A percentile compares a stretch with the other conserved stretches of the same genome.
phyloP scores from a whole-genome alignment of 2,888 invertebrate species.

The Sepioteuthis lessoniana region DNA sequence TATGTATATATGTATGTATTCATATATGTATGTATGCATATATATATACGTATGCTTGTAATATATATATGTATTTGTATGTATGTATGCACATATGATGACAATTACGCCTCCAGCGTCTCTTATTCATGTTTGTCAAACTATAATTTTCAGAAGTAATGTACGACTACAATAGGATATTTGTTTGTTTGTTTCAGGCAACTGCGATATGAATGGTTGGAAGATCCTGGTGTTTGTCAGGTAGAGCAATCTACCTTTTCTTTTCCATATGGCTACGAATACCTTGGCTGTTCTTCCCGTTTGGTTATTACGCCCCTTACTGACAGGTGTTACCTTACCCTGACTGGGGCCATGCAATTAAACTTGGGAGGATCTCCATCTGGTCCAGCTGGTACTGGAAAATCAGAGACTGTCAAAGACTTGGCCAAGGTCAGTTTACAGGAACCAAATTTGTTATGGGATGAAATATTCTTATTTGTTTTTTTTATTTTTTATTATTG shows the following conservation, averaged over 20 bases:
- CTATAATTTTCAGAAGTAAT: too few relatives aligned
- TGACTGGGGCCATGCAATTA: conserved; percentile 74
- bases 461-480: too few relatives aligned
- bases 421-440: conserved; percentile 70
- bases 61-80: conserved; percentile 14
- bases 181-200: conserved; percentile 64
- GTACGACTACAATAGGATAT: too few relatives aligned
- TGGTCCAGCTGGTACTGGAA: conserved; percentile 75
- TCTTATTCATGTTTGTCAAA: too few relatives aligned
- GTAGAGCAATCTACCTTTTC: conserved; percentile 73
- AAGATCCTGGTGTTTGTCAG: conserved; percentile 72
- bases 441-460: background rate
- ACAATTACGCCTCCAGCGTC: too few relatives aligned
- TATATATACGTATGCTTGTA: background rate
- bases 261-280: conserved; percentile 75
- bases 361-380: conserved; percentile 75
- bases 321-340: conserved; percentile 74
- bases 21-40: too few relatives aligned
- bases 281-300: conserved; percentile 74
- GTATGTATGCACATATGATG: background rate
- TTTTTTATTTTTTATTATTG: too few relatives aligned
- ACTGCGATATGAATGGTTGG: conserved; percentile 75
- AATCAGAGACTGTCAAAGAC: conserved; percentile 76
- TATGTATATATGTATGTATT: too few relatives aligned
- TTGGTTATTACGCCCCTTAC: conserved; percentile 74